These are phyloP conservation scores for Epiblema foenella DNA, from an alignment of 2,888 invertebrate species.

Conservation along the genomic window DNA sequence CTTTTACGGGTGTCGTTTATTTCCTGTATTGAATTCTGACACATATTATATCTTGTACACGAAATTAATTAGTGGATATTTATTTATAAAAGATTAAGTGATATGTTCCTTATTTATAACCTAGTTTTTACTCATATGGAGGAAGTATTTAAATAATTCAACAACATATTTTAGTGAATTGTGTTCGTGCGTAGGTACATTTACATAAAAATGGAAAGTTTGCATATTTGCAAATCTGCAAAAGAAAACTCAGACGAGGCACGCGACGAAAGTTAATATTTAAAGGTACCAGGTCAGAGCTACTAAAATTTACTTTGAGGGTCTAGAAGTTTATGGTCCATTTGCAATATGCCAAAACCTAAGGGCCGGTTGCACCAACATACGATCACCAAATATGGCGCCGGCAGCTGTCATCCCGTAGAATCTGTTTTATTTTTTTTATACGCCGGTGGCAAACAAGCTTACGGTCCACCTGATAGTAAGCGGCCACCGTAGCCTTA, in stretches of 20 bases:
- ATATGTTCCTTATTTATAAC: not conserved
- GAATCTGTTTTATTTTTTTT: too few relatives aligned
- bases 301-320: not conserved
- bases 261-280: not conserved
- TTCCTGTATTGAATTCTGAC: conserved; percentile 43
- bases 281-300: not conserved
- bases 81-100: not conserved
- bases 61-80: conserved; percentile 39
- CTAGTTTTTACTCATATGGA: not conserved
- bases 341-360: too few relatives aligned
- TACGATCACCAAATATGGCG: too few relatives aligned
- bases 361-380: too few relatives aligned
- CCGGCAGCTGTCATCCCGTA: too few relatives aligned
- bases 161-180: not conserved
- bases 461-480: too few relatives aligned
- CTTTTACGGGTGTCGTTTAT: conserved; percentile 56
- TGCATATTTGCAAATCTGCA: not conserved
- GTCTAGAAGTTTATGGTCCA: not conserved
- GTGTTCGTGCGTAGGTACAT: too few relatives aligned
- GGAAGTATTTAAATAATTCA: not conserved
- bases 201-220: too few relatives aligned
- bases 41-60: conserved; percentile 45
- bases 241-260: not conserved
- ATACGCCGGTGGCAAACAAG: too few relatives aligned
- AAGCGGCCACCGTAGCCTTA: too few relatives aligned